Base-by-base conservation (phyloP, 2,797 vertebrate genomes). In the Labeo calbasu region DNA sequence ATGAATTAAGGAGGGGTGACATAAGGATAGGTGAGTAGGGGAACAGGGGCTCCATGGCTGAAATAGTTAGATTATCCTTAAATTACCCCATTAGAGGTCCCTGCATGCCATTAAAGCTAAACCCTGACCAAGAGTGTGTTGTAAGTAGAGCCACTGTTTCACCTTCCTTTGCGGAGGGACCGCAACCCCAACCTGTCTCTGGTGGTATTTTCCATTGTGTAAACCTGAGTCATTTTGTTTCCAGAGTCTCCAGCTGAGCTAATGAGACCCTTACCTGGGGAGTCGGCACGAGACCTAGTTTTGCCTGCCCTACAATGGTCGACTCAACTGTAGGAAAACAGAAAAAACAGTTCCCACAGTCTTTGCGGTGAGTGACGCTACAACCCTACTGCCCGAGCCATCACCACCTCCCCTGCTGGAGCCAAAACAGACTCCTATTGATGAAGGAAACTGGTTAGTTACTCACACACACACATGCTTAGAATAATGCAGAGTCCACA, bases 381-480 rank as follows among this genome's bases (percentile, higher is more conserved):
- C 13, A 77, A 61, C 61, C 40, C 69, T 61, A 69, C 14, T 68
- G 51, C 57, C 59, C 69, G 23, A 71, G 36, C 28, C 77, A 89
- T 90, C 90, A 80, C 61, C 84, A 90, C 76, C 86, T 86, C 87
- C 79, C 63, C 46, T 10, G 81, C 90, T 86, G 59, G 59, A 89
- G 69, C 66, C 71, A 82, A 86, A 86, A 69, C 81, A 89, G 88
- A 91, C 86, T 75, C 81, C 76, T 77, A 88, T 87, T 89, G 85
- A 81, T 23, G 40, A 51, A 80, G 36, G 71, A 70, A 86, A 63
- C 28, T 50, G 77, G 77, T 91, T 88, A 90, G 75, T 89, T 70
- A 86, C 77, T 81, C 81, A 80, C 81, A 80, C 80, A 32, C 28
- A 79, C 71, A 83, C 23, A 75, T 0, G 1, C 48, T 71, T 25